A percentile compares a stretch with the other conserved stretches of the same genome.
Conservation (phyloP, 2,797 vertebrate genomes). For the Muraenolepis orangiensis region DNA sequence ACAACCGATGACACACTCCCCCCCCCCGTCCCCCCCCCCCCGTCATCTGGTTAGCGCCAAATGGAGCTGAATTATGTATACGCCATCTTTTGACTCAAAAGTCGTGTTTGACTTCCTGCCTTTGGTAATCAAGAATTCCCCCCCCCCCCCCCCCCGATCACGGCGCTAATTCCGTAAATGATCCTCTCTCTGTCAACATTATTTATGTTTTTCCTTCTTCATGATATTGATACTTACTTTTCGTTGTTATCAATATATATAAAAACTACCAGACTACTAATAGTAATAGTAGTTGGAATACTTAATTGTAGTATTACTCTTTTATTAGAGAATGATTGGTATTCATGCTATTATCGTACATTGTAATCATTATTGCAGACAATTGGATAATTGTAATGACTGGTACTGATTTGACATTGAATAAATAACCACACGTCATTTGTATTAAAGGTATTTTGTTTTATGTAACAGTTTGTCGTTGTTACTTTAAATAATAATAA, state of each 20-base stretch:
- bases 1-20: background rate
- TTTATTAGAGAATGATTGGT: background rate
- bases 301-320: background rate
- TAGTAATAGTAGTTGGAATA: background rate
- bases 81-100: background rate
- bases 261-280: background rate
- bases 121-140: background rate
- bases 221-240: background rate
- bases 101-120: background rate
- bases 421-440: background rate
- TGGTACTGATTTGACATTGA: background rate
- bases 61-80: background rate
- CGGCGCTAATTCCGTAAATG: background rate
- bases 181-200: background rate
- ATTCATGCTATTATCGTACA: background rate
- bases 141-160: no score
- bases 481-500: no score
- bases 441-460: background rate
- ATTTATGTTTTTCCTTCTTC: background rate
- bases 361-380: no score
- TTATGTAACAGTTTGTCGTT: background rate
- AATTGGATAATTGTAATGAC: no score
- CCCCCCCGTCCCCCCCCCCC: background rate
- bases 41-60: background rate
- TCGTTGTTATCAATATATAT: background rate